Evolutionary conservation across 2,797 vertebrate genomes (phyloP).

Genomic region (Octomys mimax): DNA sequence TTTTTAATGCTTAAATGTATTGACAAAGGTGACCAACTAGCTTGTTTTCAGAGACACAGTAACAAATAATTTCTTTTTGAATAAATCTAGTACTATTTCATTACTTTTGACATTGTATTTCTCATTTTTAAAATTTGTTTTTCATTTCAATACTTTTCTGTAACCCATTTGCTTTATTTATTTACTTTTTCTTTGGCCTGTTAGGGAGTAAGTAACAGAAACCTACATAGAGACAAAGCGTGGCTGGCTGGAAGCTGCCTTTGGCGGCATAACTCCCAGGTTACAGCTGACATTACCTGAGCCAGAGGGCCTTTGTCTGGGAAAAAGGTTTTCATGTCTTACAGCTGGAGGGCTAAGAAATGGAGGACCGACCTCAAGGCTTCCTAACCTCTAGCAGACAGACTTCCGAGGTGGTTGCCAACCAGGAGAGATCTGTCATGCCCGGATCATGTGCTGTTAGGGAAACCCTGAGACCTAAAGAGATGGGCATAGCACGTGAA

Average conservation of each 20-base stretch:
- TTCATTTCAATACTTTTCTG: not conserved
- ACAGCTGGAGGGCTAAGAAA: not conserved
- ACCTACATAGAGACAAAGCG: not conserved
- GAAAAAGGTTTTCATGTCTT: not conserved
- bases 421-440: not conserved
- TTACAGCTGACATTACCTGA: not conserved
- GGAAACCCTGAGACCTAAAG: not conserved
- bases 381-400: not conserved
- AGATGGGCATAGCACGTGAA: not conserved
- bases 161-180: not conserved
- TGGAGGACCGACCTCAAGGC: not conserved
- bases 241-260: not conserved
- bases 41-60: conserved; percentile 31
- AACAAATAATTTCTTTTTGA: conserved; percentile 56
- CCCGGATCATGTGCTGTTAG: not conserved
- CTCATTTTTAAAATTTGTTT: conserved; percentile 47
- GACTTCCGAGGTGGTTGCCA: not conserved
- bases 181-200: not conserved
- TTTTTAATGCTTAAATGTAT: conserved; percentile 11
- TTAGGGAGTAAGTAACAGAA: not conserved
- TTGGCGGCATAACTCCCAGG: not conserved
- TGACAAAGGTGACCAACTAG: conserved; percentile 7
- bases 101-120: conserved; percentile 34
- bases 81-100: conserved; percentile 75
- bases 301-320: not conserved